phyloP scores from a whole-genome alignment of 2,888 invertebrate genomes.

The Mythimna impura region DNA sequence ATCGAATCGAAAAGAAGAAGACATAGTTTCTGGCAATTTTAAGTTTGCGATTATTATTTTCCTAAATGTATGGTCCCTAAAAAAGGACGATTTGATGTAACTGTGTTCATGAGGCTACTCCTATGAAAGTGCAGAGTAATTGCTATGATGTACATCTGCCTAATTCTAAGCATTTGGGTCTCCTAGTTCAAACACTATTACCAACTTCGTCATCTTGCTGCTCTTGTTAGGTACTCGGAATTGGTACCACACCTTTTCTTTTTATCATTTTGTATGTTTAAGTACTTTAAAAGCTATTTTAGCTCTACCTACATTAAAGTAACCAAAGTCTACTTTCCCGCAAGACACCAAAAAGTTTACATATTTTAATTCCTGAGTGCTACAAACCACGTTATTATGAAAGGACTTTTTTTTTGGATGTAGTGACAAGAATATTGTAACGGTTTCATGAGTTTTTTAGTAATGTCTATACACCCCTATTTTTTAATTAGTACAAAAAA shows the following conservation, averaged over 20 bases:
- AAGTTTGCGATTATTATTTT: too few species aligned
- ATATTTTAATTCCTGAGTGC: conserved; percentile 57
- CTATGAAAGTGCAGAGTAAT: too few species aligned
- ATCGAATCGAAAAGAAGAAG: too few species aligned
- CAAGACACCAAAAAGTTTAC: conserved; percentile 28
- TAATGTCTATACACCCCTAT: too few species aligned
- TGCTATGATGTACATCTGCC: too few species aligned
- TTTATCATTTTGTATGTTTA: neutral
- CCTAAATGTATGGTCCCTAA: too few species aligned
- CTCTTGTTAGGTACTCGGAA: neutral
- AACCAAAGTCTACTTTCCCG: conserved; percentile 29
- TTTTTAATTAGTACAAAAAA: too few species aligned
- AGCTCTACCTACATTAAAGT: conserved; percentile 24
- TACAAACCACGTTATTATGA: conserved; percentile 36
- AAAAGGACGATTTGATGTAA: too few species aligned
- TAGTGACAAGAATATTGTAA: neutral
- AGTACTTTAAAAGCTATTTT: conserved; percentile 31
- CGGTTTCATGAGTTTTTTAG: neutral
- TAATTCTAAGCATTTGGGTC: too few species aligned
- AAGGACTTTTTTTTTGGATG: conserved; percentile 23
- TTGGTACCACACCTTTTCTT: neutral
- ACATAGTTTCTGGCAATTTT: too few species aligned
- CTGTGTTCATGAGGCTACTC: too few species aligned
- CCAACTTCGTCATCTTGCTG: neutral
- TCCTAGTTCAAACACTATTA: neutral